These are phyloP conservation scores for Cecropterus lyciades DNA, from an alignment of 1,140 invertebrate species.

Conservation along the genomic window DNA sequence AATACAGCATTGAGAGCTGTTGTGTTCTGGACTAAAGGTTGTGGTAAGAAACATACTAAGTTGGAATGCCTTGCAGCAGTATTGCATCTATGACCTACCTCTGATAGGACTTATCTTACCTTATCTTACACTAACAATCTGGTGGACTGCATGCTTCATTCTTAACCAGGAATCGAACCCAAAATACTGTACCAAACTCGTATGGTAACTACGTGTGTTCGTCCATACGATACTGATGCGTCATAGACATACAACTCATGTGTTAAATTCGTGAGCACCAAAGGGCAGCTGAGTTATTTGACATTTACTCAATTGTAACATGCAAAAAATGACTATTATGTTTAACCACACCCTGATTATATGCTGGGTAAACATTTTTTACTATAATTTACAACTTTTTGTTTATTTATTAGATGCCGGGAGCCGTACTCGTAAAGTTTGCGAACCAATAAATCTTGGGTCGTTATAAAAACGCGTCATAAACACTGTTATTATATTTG, in stretches of 20 bases:
- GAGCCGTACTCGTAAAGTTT: constrained; percentile 25
- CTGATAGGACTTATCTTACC: too few species aligned
- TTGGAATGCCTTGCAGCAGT: too few species aligned
- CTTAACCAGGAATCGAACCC: too few species aligned
- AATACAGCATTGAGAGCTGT: too few species aligned
- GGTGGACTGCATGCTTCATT: too few species aligned
- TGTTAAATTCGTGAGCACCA: constrained; percentile 6
- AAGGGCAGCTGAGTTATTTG: constrained; percentile 8
- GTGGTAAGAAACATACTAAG: too few species aligned
- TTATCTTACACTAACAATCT: too few species aligned
- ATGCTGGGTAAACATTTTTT: constrained; percentile 11
- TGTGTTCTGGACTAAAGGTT: too few species aligned
- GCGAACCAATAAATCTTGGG: constrained; percentile 36
- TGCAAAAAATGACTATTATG: constrained; percentile 23
- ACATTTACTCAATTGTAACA: constrained; percentile 25
- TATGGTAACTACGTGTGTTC: too few species aligned
- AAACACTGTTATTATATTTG: constrained; percentile 48
- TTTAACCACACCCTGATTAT: constrained; percentile 18
- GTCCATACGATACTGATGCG: not conserved
- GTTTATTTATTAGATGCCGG: constrained; percentile 4
- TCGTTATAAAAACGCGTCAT: constrained; percentile 36
- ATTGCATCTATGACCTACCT: too few species aligned
- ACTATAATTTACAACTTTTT: constrained; percentile 28
- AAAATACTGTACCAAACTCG: too few species aligned
- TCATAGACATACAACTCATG: not conserved